Percentiles rank a stretch among this genome's conserved stretches.
Conservation (phyloP, 2,113 vertebrate species). For the Eulemur rufifrons region DNA sequence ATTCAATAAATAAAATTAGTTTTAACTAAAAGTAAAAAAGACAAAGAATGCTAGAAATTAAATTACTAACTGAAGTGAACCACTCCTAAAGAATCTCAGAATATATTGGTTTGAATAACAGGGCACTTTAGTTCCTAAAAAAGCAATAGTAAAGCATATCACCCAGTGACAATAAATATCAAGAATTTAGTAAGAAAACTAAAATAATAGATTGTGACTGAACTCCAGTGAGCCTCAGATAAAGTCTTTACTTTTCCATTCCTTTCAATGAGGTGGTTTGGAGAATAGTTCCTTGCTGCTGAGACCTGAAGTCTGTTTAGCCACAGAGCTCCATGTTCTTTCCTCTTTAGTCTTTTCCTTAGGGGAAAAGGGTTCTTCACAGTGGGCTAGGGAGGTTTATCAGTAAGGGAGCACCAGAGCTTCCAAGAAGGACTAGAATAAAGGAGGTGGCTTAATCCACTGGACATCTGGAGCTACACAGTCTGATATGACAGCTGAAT, state of each 20-base stretch:
- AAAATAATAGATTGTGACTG: background rate
- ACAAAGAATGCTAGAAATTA: background rate
- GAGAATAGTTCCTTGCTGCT: background rate
- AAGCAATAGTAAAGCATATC: background rate
- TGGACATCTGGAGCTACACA: background rate
- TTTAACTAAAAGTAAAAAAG: conserved; percentile 9
- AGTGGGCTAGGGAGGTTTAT: background rate
- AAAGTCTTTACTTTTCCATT: background rate
- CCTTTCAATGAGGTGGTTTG: background rate
- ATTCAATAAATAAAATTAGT: background rate
- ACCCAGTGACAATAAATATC: background rate
- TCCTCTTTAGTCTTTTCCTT: background rate
- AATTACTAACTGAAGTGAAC: background rate
- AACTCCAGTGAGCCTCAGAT: background rate
- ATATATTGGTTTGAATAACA: background rate
- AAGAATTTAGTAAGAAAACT: background rate
- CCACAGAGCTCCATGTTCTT: background rate
- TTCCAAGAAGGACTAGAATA: background rate
- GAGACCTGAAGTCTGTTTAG: background rate
- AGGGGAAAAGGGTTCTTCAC: background rate
- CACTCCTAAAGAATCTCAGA: conserved; percentile 1
- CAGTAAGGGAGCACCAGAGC: background rate
- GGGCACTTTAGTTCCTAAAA: background rate
- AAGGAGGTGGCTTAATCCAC: background rate
- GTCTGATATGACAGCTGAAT: background rate